Evolutionary conservation across 2,113 vertebrate species (phyloP), one percentile per base, ranked within the genome.

Genomic region (Antechinus flavipes): DNA sequence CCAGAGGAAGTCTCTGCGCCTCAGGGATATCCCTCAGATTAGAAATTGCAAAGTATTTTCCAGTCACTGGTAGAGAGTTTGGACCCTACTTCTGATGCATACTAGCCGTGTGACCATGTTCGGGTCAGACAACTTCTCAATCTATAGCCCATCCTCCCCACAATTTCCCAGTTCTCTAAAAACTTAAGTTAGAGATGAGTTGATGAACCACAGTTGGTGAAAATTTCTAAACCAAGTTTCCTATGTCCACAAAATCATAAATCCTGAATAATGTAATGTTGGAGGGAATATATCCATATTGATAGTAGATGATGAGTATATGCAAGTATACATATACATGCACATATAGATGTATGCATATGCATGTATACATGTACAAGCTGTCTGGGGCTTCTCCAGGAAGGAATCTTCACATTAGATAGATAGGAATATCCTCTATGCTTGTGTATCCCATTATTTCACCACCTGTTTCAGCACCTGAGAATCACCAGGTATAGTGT

Each of bases 401-500:
- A 42, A 42, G 12, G 35, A n/a, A n/a, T 76, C 58, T n/a, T 68
- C 46, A 0, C 2, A 0, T 30, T 46, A 22, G 35, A 23, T 23
- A 3, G 0, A 1, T 22, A 12, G 47, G 25, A 12, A 12, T 0
- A 10, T 47, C 1, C 26, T 90, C 90, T 90, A 50, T 22, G 0
- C 26, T 12, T 0, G 11, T 0, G 8, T 23, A 0, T 50, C 25
- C 30, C 42, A 0, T 4, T 2, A 0, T 53, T 61, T 27, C 46
- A 27, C 26, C 11, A 23, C 50, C 50, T 50, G 5, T 50, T 50
- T 50, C 0, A 9, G 54, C 3, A 14, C 46, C 92, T 27, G 35
- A 0, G 49, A 30, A 35, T 68, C 30, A 19, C 27, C 89, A 0
- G 3, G 7, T 35, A 14, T 1, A 0, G 11, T 0, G 9, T 49